Evolutionary conservation across 2,888 invertebrate species (phyloP).

Genomic region (Eledone cirrhosa): DNA sequence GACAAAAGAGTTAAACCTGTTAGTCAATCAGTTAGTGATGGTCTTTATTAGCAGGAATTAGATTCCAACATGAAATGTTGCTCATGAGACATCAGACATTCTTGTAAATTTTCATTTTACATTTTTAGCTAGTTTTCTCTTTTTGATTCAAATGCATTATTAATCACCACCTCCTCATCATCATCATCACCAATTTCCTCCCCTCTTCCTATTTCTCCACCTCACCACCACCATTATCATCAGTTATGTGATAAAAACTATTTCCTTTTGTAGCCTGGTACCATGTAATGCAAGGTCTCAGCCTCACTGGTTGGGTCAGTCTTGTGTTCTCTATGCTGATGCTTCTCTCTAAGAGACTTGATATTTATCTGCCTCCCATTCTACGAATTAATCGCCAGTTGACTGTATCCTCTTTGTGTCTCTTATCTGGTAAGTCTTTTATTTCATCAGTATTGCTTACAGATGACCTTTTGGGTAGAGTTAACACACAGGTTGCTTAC

Average conservation of each 20-base stretch:
- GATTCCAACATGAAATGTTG: too few relatives aligned
- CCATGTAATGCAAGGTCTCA: slow-evolving; percentile 40
- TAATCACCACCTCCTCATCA: neutral
- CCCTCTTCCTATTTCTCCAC: neutral
- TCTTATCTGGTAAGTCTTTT: slow-evolving; percentile 31
- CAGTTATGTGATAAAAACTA: neutral
- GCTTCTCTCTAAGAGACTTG: slow-evolving; percentile 35
- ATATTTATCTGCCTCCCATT: slow-evolving; percentile 34
- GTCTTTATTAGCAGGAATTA: too few relatives aligned
- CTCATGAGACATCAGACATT: too few relatives aligned
- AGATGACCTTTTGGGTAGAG: too few relatives aligned
- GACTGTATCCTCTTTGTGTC: slow-evolving; percentile 38
- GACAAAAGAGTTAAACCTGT: too few relatives aligned
- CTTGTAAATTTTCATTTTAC: too few relatives aligned
- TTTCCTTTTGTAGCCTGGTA: slow-evolving; percentile 39
- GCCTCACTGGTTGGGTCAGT: slow-evolving; percentile 39
- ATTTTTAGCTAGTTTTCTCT: too few relatives aligned
- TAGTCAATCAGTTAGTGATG: too few relatives aligned
- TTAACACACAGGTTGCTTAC: too few relatives aligned
- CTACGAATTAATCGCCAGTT: slow-evolving; percentile 34
- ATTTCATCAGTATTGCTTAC: too few relatives aligned
- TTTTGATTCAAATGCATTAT: too few relatives aligned
- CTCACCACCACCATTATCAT: neutral
- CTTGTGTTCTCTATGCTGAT: slow-evolving; percentile 38
- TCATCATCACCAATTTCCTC: neutral